Evolutionary conservation across 2,888 invertebrate species (phyloP).

Genomic region (Crematogaster levior): DNA sequence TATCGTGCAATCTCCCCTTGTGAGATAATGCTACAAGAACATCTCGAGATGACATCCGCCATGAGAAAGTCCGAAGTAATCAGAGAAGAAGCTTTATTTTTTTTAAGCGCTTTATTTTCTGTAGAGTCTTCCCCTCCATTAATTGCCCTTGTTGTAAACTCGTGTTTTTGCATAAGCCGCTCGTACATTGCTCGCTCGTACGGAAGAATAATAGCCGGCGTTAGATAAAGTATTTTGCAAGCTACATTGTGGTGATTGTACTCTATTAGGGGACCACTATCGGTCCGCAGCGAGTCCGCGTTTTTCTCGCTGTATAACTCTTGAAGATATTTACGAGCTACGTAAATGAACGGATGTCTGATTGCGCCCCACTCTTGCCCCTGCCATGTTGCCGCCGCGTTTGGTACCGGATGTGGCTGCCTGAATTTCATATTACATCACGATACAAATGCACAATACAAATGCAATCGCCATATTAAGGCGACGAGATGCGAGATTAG

Average conservation of each 20-base stretch:
- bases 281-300: background rate
- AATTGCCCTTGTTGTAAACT: background rate
- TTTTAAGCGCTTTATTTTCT: background rate
- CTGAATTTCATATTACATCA: conserved; percentile 6
- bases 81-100: background rate
- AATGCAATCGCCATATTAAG: background rate
- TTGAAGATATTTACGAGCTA: background rate
- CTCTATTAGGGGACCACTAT: conserved; percentile 1
- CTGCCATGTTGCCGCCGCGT: background rate
- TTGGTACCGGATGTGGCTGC: background rate
- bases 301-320: background rate
- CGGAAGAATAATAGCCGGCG: background rate
- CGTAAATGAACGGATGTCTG: conserved; percentile 3
- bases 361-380: conserved; percentile 5
- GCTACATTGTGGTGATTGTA: conserved; percentile 4
- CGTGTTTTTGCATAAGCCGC: background rate
- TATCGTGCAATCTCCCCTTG: no score
- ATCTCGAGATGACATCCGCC: background rate
- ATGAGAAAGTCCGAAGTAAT: background rate
- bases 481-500: background rate
- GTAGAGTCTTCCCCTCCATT: background rate
- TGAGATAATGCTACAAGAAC: background rate
- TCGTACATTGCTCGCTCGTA: background rate
- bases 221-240: background rate
- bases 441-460: no score